These are phyloP conservation scores for Tanypteryx hageni DNA, from an alignment of 2,888 invertebrate genomes.

Conservation along the genomic window DNA sequence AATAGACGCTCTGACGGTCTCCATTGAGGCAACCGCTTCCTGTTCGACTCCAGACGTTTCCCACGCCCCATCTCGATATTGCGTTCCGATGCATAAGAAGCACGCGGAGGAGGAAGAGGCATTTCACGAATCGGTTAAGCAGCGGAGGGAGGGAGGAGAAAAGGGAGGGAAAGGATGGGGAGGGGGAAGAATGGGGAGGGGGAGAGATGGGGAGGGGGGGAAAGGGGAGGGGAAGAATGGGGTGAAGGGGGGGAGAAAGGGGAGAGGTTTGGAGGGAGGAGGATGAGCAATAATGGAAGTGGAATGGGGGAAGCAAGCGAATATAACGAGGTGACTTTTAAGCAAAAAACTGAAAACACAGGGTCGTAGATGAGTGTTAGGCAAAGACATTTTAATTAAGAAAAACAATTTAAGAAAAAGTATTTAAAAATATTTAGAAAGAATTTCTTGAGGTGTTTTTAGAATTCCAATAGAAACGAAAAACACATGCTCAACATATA, in stretches of 20 bases:
- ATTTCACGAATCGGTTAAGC: too few species aligned
- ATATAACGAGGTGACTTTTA: conserved; percentile 16
- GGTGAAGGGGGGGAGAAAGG: not conserved
- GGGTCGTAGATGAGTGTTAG: conserved; percentile 54
- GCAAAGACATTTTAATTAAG: conserved; percentile 44
- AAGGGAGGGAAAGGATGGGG: too few species aligned
- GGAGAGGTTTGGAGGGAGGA: not conserved
- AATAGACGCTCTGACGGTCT: not conserved
- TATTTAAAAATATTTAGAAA: conserved; percentile 20
- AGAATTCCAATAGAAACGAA: conserved; percentile 40
- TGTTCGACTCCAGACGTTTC: not conserved
- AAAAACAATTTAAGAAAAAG: conserved; percentile 43
- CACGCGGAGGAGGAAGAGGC: too few species aligned
- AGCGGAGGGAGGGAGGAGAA: too few species aligned
- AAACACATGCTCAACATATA: conserved; percentile 52
- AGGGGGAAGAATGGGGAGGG: not conserved
- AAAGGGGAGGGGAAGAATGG: not conserved
- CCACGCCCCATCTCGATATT: not conserved
- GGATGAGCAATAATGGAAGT: not conserved
- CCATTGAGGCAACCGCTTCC: not conserved
- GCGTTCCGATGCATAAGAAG: not conserved
- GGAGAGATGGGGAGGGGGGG: not conserved
- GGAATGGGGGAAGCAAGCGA: not conserved
- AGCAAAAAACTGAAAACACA: conserved; percentile 50
- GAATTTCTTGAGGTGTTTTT: conserved; percentile 50